Evolutionary conservation across 1,140 invertebrate species (phyloP), one percentile per base, ranked within the genome.

Genomic region (Reticulitermes speratus): DNA sequence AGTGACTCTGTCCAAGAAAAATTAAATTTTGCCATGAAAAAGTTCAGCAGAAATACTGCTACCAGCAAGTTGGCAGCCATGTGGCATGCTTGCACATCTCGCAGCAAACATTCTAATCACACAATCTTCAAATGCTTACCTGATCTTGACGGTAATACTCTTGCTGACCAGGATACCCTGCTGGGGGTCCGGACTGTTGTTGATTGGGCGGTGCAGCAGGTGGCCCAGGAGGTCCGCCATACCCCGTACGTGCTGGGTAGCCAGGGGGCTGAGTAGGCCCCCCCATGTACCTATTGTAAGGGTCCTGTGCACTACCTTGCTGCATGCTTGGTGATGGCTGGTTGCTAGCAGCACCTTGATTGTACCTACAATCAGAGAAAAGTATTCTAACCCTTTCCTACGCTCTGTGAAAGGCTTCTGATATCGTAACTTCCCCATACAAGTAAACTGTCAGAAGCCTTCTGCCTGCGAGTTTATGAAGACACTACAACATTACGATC

Each of bases 141-240:
- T 93, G 93, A 59, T 93, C 93, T 83, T 91, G 91, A 88, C 93
- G 90, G 89, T 95, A 95, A 90, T 95, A 95, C 88, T 95, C 94
- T 89, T 93, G 94, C 88, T 94, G 94, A 83, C 92, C 91, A 88
- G 93, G 92, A 90, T 91, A 91, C 48, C 52, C 75, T 45, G 69
- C 84, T 21, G 87, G 82, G 44, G 87, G 87, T 30, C 25, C 65
- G 3, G 65, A 30, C 23, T 69, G 85, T 23, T 59, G 87, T 23
- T 45, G 83, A 23, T 32, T 82, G 11, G 44, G 85, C 21, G 82
- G 83, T 19, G 52, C 84, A 23, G 65, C 14, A 23, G 86, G 84
- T 32, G 86, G 86, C 16, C 59, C 83, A 87, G 87, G 83, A 84
- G 88, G 83, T 44, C 52, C 87, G 23, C 85, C 87, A 48, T 84